Evolutionary conservation across 1,140 invertebrate genomes (phyloP).

Genomic region (Drosophila mauritiana): DNA sequence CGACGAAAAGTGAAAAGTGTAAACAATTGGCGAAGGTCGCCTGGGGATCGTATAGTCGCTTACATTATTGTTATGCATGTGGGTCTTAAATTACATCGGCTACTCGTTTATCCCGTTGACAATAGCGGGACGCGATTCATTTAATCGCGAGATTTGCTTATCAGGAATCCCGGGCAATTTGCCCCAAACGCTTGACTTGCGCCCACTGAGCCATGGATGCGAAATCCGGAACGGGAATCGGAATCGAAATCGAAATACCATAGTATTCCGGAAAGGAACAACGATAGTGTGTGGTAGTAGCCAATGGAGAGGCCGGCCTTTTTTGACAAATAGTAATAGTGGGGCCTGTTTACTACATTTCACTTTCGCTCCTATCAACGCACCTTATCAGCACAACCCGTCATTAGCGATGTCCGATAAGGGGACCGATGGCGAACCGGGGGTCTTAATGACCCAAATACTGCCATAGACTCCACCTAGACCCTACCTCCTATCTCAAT

Average conservation of each 20-base stretch:
- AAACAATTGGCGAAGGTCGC: slow-evolving; percentile 35
- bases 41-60: not conserved
- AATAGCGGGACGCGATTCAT: not conserved
- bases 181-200: slow-evolving; percentile 7
- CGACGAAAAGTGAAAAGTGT: slow-evolving; percentile 55
- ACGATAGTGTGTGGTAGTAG: not conserved
- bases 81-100: not conserved
- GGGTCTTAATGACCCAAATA: slow-evolving; percentile 53
- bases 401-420: slow-evolving; percentile 40
- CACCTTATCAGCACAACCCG: slow-evolving; percentile 42
- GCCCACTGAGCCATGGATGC: slow-evolving; percentile 10
- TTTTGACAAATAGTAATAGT: not conserved
- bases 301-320: not conserved
- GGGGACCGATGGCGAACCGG: not conserved
- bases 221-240: slow-evolving; percentile 6
- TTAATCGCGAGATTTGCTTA: slow-evolving; percentile 16
- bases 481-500: slow-evolving; percentile 5
- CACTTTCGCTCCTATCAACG: slow-evolving; percentile 45
- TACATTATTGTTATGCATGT: slow-evolving; percentile 3
- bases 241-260: not conserved
- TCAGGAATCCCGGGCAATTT: slow-evolving; percentile 16
- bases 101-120: not conserved
- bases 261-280: not conserved
- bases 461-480: slow-evolving; percentile 1
- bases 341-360: slow-evolving; percentile 27